Conservation (phyloP, 2,113 vertebrate species). For the Merops nubicus region DNA sequence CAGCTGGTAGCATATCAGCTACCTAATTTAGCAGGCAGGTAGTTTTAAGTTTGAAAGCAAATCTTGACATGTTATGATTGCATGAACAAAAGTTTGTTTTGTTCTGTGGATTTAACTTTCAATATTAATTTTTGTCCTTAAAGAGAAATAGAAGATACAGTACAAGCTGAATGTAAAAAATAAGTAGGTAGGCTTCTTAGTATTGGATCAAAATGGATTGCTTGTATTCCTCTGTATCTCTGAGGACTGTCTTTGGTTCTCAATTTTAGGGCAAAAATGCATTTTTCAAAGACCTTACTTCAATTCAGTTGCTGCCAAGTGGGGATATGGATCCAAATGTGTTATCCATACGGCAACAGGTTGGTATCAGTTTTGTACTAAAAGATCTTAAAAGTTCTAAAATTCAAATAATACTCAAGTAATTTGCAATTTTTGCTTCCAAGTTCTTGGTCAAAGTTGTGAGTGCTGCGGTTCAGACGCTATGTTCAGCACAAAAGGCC, state of each 20-base stretch:
- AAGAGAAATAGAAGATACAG: background rate
- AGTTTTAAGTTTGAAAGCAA: background rate
- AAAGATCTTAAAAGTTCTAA: background rate
- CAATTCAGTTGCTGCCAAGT: constrained; percentile 93
- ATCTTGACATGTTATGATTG: background rate
- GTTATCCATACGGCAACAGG: constrained; percentile 88
- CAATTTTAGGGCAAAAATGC: constrained; percentile 91
- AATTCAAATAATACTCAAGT: background rate
- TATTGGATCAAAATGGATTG: background rate
- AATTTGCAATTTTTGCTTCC: background rate
- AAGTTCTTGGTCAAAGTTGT: constrained; percentile 90
- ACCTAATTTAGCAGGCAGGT: background rate
- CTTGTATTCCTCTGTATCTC: background rate
- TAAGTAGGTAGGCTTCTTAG: background rate
- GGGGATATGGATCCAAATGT: constrained; percentile 90
- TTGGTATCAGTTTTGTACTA: constrained; percentile 48
- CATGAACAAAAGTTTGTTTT: background rate
- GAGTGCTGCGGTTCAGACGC: constrained; percentile 83
- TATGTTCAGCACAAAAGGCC: constrained; percentile 61
- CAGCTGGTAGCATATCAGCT: background rate
- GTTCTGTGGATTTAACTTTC: background rate
- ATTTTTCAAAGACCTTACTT: constrained; percentile 95
- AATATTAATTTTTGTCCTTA: background rate
- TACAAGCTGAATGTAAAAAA: background rate
- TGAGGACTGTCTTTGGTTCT: background rate